Evolutionary conservation across 2,113 vertebrate genomes (phyloP).

Genomic region (Crotalus horridus): DNA sequence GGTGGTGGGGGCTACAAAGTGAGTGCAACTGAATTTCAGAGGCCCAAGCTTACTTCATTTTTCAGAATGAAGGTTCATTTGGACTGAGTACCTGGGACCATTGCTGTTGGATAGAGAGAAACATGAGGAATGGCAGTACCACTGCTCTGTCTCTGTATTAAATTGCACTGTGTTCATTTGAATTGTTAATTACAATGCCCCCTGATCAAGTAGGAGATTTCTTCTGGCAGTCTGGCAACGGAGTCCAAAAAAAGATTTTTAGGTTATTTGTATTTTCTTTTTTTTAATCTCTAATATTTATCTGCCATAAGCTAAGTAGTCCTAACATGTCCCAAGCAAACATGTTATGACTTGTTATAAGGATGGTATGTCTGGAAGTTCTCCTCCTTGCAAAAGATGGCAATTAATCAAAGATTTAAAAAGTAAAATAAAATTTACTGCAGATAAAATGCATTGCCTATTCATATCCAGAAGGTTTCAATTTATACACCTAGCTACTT

Average conservation of each 20-base stretch:
- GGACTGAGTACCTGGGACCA: conserved; percentile 70
- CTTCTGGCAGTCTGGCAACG: conserved; percentile 81
- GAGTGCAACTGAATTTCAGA: conserved; percentile 70
- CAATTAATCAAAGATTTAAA: conserved; percentile 49
- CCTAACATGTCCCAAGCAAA: conserved; percentile 55
- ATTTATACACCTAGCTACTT: conserved; percentile 42
- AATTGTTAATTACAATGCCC: conserved; percentile 59
- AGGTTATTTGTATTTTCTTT: conserved; percentile 80
- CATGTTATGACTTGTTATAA: conserved; percentile 46
- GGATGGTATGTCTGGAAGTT: conserved; percentile 50
- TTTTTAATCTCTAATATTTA: conserved; percentile 75
- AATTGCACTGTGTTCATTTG: conserved; percentile 50
- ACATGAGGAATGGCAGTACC: conserved; percentile 52
- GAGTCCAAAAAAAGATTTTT: conserved; percentile 78
- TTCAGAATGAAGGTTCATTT: conserved; percentile 65
- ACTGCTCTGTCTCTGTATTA: conserved; percentile 44
- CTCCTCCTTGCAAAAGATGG: conserved; percentile 51
- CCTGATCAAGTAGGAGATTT: conserved; percentile 72
- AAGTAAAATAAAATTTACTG: conserved; percentile 47
- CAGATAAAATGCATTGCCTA: conserved; percentile 49
- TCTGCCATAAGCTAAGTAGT: conserved; percentile 69
- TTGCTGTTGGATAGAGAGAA: conserved; percentile 64
- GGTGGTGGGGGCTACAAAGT: conserved; percentile 53
- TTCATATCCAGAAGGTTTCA: conserved; percentile 54
- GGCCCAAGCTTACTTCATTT: conserved; percentile 79